A percentile compares a stretch with the other conserved stretches of the same genome.
Evolutionary conservation across 2,797 vertebrate genomes (phyloP).

Genomic region (Helicolenus hilgendorfi): DNA sequence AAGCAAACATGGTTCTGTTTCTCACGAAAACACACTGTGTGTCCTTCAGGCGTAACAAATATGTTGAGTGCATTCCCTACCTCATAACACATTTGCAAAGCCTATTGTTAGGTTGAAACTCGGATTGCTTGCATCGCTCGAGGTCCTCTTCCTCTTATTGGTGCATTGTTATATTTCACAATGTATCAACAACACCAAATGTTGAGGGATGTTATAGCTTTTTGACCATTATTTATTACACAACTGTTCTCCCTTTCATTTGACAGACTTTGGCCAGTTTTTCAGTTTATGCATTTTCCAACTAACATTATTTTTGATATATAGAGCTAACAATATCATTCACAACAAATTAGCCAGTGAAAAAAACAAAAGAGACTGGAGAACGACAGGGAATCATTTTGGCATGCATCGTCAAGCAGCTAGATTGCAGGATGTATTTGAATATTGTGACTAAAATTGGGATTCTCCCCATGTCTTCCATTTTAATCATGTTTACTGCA

Average conservation of each 20-base stretch:
- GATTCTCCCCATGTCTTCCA: conserved; percentile 33
- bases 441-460: background rate
- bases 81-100: conserved; percentile 23
- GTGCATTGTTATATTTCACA: background rate
- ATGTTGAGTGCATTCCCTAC: background rate
- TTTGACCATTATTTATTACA: background rate
- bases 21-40: background rate
- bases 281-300: background rate
- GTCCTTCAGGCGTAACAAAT: background rate
- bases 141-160: background rate
- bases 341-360: background rate
- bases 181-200: background rate
- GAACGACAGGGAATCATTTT: background rate
- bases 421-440: background rate
- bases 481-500: conserved; percentile 1
- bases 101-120: background rate
- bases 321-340: background rate
- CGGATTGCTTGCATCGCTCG: background rate
- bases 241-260: background rate
- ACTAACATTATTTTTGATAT: background rate
- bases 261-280: background rate
- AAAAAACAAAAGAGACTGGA: background rate
- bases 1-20: background rate
- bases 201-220: background rate
- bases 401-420: background rate